These are phyloP conservation scores for Chondrilla cf. caribensis DNA, from an alignment of 37 sponge, comb jelly and placozoan genomes.

Conservation along the genomic window DNA sequence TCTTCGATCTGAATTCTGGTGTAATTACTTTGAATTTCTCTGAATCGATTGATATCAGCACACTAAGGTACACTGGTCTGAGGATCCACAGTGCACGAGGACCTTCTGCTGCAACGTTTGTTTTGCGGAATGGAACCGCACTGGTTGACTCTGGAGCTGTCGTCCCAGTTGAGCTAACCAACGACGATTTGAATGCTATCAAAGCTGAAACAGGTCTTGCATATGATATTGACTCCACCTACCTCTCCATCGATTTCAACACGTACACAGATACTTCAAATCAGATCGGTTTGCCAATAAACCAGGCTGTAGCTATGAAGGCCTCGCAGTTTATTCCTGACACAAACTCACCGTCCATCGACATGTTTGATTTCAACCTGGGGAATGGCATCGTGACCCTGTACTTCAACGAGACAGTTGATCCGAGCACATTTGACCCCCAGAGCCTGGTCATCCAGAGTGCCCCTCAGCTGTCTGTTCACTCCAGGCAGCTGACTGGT, in stretches of 20 bases:
- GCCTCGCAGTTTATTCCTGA: conserved; percentile 47
- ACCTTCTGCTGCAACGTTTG: not conserved
- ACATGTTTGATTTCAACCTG: conserved; percentile 66
- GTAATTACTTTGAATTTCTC: conserved; percentile 72
- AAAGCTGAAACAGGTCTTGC: conserved; percentile 63
- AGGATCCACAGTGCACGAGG: conserved; percentile 19
- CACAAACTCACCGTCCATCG: conserved; percentile 53
- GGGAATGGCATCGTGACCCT: conserved; percentile 49
- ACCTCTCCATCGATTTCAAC: conserved; percentile 27
- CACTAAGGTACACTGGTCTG: conserved; percentile 47
- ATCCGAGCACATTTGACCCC: conserved; percentile 51
- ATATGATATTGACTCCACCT: conserved; percentile 46
- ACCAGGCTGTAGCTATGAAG: not conserved
- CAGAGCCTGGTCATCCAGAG: conserved; percentile 68
- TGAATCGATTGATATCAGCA: conserved; percentile 62
- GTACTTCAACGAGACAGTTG: conserved; percentile 73
- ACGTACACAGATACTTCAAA: conserved; percentile 70
- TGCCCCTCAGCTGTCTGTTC: conserved; percentile 54
- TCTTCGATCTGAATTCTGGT: conserved; percentile 67
- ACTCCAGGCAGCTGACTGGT: conserved; percentile 24
- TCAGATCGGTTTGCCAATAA: conserved; percentile 23
- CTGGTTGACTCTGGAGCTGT: conserved; percentile 46
- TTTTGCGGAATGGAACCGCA: conserved; percentile 54
- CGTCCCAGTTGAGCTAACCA: conserved; percentile 33
- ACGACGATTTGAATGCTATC: conserved; percentile 66